These are phyloP conservation scores for Mustela lutreola DNA, from an alignment of 2,113 vertebrate species.

Conservation along the genomic window DNA sequence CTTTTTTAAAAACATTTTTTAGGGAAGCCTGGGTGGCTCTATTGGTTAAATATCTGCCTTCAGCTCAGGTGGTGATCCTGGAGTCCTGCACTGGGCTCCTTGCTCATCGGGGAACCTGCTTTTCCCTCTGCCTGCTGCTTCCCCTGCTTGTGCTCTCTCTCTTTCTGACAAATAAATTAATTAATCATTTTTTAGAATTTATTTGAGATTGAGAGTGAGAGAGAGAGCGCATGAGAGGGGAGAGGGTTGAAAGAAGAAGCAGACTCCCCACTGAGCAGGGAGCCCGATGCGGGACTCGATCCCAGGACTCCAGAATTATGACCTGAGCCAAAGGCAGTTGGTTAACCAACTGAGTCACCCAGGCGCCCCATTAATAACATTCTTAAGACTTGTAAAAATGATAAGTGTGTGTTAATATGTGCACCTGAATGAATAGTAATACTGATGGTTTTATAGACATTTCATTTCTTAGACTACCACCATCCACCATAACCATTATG, in stretches of 20 bases:
- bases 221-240: too few species aligned
- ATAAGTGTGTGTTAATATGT: neutral
- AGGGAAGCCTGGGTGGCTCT: neutral
- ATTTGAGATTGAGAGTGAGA: too few species aligned
- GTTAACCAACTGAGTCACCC: too few species aligned
- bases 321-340: too few species aligned
- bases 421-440: neutral
- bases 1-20: neutral
- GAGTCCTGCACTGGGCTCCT: neutral
- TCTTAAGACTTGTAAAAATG: conserved; percentile 53
- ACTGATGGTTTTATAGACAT: neutral
- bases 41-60: neutral
- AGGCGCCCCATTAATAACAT: neutral
- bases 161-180: neutral
- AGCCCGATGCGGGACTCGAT: too few species aligned
- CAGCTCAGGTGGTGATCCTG: neutral
- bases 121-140: neutral
- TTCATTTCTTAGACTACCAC: conserved; percentile 35
- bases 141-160: neutral
- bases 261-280: too few species aligned
- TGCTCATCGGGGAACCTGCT: neutral
- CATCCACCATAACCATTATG: neutral
- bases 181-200: too few species aligned
- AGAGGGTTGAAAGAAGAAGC: too few species aligned
- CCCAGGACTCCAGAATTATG: too few species aligned